Evolutionary conservation across 2,797 vertebrate genomes (phyloP).

Genomic region (Girardinus metallicus): DNA sequence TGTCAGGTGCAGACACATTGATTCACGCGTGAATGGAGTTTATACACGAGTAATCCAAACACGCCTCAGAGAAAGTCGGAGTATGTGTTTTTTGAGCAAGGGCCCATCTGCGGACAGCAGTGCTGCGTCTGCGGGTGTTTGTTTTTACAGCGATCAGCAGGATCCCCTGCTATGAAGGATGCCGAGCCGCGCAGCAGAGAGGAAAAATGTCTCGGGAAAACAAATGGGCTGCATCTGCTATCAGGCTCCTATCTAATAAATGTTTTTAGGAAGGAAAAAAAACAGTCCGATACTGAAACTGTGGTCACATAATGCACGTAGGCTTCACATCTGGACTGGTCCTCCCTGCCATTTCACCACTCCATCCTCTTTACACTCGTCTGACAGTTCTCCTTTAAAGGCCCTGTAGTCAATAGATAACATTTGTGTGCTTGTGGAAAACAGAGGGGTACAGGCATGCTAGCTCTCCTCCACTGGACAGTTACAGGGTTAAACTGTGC

Average conservation of each 20-base stretch:
- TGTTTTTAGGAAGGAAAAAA: slow-evolving; percentile 51
- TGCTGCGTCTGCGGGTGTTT: slow-evolving; percentile 43
- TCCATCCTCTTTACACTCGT: slow-evolving; percentile 18
- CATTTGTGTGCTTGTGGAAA: slow-evolving; percentile 6
- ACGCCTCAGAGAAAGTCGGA: slow-evolving; percentile 7
- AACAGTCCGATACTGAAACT: slow-evolving; percentile 17
- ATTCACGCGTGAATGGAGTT: background rate
- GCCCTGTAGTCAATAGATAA: slow-evolving; percentile 10
- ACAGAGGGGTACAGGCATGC: background rate
- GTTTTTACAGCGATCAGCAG: slow-evolving; percentile 63
- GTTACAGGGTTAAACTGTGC: background rate
- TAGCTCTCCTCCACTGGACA: background rate
- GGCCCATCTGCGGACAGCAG: slow-evolving; percentile 35
- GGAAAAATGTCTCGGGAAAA: slow-evolving; percentile 59
- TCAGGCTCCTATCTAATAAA: slow-evolving; percentile 54
- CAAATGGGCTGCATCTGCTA: slow-evolving; percentile 56
- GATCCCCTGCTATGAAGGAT: slow-evolving; percentile 62
- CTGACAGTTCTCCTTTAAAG: slow-evolving; percentile 50
- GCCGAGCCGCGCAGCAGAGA: slow-evolving; percentile 46
- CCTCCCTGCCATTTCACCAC: slow-evolving; percentile 28
- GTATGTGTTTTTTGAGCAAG: slow-evolving; percentile 5
- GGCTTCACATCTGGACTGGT: slow-evolving; percentile 35
- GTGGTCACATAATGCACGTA: slow-evolving; percentile 58
- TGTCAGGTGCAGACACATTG: background rate
- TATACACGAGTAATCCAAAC: background rate